Percentiles rank a stretch among this genome's conserved stretches.
phyloP scores from a whole-genome alignment of 2,888 invertebrate species.

The Amorpha juglandis region DNA sequence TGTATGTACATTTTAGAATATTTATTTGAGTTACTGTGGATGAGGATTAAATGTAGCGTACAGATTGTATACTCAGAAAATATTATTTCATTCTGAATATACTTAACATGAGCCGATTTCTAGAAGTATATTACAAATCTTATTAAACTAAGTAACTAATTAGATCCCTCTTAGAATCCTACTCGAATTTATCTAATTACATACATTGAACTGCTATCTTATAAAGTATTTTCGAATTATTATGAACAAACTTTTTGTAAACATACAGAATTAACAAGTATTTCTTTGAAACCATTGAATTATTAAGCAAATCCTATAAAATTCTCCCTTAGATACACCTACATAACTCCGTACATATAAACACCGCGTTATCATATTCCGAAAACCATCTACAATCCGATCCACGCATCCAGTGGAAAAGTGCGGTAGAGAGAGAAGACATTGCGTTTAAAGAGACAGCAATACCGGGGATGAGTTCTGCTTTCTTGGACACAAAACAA shows the following conservation, averaged over 20 bases:
- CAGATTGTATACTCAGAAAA: background rate
- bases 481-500: conserved; percentile 41
- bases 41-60: background rate
- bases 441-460: conserved; percentile 77
- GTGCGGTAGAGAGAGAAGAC: conserved; percentile 75
- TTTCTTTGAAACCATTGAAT: background rate
- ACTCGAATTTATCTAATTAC: background rate
- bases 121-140: too few species aligned
- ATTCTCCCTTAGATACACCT: conserved; percentile 5
- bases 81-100: background rate
- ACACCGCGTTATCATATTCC: conserved; percentile 39
- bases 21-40: conserved; percentile 1
- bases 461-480: conserved; percentile 74
- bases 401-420: conserved; percentile 70
- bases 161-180: too few species aligned
- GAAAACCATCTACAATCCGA: conserved; percentile 45
- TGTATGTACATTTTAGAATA: conserved; percentile 36
- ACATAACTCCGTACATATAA: conserved; percentile 19
- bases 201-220: background rate
- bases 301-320: conserved; percentile 6
- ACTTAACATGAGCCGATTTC: too few species aligned
- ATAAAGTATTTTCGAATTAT: background rate
- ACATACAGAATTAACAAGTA: background rate
- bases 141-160: too few species aligned
- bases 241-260: background rate